phyloP scores from a whole-genome alignment of 2,888 invertebrate species.

The Strigamia crassipes region DNA sequence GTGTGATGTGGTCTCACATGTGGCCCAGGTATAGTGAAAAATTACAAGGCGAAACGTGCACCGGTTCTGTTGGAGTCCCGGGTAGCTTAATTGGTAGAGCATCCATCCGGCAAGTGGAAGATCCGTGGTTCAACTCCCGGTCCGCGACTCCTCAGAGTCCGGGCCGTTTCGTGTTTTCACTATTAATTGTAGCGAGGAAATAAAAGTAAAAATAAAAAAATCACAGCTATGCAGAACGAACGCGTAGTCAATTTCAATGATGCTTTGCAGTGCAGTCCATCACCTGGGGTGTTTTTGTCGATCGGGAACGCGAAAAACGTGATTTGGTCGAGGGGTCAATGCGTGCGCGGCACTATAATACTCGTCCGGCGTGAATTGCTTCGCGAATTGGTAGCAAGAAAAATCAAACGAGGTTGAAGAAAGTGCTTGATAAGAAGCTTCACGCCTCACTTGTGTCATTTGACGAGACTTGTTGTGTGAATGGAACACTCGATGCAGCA shows the following conservation, averaged over 20 bases:
- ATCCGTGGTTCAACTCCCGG: too few species aligned
- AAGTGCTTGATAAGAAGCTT: conserved; percentile 15
- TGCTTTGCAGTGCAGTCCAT: background rate
- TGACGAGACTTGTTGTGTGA: conserved; percentile 3
- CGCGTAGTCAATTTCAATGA: background rate
- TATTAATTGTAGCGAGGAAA: too few species aligned
- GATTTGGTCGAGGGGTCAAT: conserved; percentile 7
- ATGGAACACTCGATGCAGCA: conserved; percentile 25
- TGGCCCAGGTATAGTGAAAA: too few species aligned
- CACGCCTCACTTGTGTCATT: conserved; percentile 20
- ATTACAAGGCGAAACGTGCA: too few species aligned
- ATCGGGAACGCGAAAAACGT: background rate
- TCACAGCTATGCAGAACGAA: background rate
- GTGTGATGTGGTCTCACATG: too few species aligned
- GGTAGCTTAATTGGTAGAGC: too few species aligned
- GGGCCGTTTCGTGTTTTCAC: too few species aligned
- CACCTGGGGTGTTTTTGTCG: background rate
- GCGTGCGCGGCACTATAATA: background rate
- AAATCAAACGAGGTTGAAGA: conserved; percentile 36
- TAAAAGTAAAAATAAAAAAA: too few species aligned
- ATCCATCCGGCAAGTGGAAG: too few species aligned
- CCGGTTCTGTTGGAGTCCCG: too few species aligned
- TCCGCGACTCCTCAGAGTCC: too few species aligned
- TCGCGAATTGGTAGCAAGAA: background rate
- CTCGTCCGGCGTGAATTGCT: background rate